Evolutionary conservation across 2,113 vertebrate genomes (phyloP).

Genomic region (Tetraodon nigroviridis): DNA sequence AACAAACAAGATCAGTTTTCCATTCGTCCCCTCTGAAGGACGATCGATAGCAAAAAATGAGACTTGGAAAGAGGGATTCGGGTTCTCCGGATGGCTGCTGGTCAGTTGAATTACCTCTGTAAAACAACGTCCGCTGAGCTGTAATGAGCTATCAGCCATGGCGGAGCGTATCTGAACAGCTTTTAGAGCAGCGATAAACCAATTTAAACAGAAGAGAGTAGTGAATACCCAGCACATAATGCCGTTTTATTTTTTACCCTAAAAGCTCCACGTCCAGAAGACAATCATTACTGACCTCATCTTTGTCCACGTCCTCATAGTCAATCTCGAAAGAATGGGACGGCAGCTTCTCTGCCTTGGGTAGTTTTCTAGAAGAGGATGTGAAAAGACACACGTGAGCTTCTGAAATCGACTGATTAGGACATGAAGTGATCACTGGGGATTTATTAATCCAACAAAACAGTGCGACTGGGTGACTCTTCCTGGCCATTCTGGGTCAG

Average conservation of each 20-base stretch:
- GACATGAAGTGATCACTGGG: constrained; percentile 18
- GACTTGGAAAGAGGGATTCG: constrained; percentile 14
- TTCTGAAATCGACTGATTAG: constrained; percentile 13
- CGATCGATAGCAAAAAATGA: constrained; percentile 30
- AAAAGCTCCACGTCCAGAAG: constrained; percentile 34
- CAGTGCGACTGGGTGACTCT: constrained; percentile 30
- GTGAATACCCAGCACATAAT: constrained; percentile 32
- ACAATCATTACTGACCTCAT: constrained; percentile 82
- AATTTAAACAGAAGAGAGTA: constrained; percentile 28
- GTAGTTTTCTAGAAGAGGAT: constrained; percentile 76
- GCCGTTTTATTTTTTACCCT: constrained; percentile 11
- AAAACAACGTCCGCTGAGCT: constrained; percentile 32
- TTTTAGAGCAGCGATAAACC: constrained; percentile 33
- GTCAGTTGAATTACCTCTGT: constrained; percentile 21
- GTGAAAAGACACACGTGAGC: constrained; percentile 4
- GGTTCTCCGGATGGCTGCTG: constrained; percentile 1
- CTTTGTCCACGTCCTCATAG: constrained; percentile 94
- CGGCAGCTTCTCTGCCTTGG: constrained; percentile 88
- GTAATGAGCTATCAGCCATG: constrained; percentile 22
- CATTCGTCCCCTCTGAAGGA: neutral
- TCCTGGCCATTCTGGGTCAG: constrained; percentile 39
- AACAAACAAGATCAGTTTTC: constrained; percentile 14
- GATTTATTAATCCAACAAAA: constrained; percentile 20
- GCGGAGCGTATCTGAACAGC: constrained; percentile 39
- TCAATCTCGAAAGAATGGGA: constrained; percentile 97